Conservation (phyloP, 2,888 invertebrate species). For the Lycaena phlaeas region DNA sequence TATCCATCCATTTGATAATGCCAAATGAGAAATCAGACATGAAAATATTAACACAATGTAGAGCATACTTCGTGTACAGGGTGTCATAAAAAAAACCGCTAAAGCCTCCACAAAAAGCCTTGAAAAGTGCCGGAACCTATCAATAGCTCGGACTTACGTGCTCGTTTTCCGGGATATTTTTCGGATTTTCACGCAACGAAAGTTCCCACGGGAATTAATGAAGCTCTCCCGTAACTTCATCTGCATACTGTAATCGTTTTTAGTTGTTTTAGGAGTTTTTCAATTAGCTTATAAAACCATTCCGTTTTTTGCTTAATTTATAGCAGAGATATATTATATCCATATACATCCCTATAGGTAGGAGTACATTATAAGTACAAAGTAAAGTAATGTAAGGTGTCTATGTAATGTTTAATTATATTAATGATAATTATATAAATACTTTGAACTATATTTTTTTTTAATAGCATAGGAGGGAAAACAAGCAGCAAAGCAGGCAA, state of each 20-base stretch:
- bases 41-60: conserved; percentile 16
- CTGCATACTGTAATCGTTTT: conserved; percentile 49
- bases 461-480: too few species aligned
- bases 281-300: conserved; percentile 16
- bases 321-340: too few species aligned
- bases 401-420: too few species aligned
- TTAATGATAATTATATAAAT: too few species aligned
- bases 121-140: conserved; percentile 46
- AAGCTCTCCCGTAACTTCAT: conserved; percentile 41
- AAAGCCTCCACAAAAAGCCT: conserved; percentile 36
- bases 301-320: conserved; percentile 9
- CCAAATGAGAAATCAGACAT: too few species aligned
- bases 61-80: conserved; percentile 17
- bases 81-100: conserved; percentile 24
- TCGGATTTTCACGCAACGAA: conserved; percentile 25
- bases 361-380: too few species aligned
- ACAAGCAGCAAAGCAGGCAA: too few species aligned
- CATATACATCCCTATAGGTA: too few species aligned
- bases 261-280: conserved; percentile 28
- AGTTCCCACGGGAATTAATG: conserved; percentile 32
- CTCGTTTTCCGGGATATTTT: conserved; percentile 26
- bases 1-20: too few species aligned
- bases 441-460: too few species aligned
- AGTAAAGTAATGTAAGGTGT: too few species aligned
- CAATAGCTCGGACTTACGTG: conserved; percentile 50